Conservation (phyloP, 2,113 vertebrate species). For the Tychaedon coryphoeus region DNA sequence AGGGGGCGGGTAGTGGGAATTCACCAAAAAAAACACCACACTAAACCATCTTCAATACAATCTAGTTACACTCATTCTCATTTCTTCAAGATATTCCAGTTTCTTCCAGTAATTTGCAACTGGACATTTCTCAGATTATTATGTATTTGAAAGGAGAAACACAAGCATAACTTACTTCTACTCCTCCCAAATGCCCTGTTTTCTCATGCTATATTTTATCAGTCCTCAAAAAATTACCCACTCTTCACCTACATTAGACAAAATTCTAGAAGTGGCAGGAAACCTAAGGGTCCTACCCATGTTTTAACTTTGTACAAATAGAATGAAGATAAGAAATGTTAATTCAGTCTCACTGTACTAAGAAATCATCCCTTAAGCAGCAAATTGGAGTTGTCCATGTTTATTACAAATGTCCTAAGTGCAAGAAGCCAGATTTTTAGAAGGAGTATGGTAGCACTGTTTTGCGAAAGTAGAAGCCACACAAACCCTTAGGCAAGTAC, state of each 20-base stretch:
- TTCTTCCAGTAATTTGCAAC: background rate
- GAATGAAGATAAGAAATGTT: background rate
- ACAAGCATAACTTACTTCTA: background rate
- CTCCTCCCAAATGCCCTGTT: background rate
- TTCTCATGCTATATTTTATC: background rate
- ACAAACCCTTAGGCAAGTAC: background rate
- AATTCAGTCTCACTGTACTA: background rate
- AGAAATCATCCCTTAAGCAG: background rate
- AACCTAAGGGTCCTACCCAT: background rate
- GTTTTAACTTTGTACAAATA: background rate
- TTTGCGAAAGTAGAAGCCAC: background rate
- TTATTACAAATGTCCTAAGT: background rate
- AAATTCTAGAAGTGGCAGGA: background rate
- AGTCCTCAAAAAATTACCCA: background rate
- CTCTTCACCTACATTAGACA: background rate
- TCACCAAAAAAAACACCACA: background rate
- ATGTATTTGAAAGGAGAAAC: background rate
- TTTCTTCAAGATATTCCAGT: background rate
- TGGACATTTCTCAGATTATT: background rate
- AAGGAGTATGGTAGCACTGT: background rate
- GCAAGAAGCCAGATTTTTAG: background rate
- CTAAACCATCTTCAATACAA: background rate
- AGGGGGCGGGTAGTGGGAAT: background rate
- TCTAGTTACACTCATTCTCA: background rate
- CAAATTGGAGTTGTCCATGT: background rate